Evolutionary conservation across 2,797 vertebrate species (phyloP), one percentile per base, ranked within the genome.

Genomic region (Crocodylus rhombifer): DNA sequence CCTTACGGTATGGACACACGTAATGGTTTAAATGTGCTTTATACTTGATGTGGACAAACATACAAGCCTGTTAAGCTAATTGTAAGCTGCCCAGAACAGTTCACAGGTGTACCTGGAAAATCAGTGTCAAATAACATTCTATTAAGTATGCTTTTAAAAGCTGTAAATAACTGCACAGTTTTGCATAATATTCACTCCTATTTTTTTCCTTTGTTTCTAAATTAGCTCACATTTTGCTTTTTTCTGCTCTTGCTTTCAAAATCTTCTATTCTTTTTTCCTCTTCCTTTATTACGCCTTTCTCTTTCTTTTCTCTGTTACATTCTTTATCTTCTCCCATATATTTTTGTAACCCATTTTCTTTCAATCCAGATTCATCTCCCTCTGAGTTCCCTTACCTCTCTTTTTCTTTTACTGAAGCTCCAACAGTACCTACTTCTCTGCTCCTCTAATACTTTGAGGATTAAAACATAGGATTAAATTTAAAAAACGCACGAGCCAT

Each of bases 101-200:
- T 11, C 42, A 51, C 10, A 51, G 10, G 42, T 51, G 42, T 51
- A 51, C 42, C 42, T 51, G 10, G 42, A 51, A 51, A 51, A 51
- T 51, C 91, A 86, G 89, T 94, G 86, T 95, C 95, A 96, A 96
- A 86, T 91, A 94, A 74, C 90, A 84, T 51, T 51, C 74, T 55
- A 4, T 71, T 71, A 33, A 82, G 91, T 94, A 60, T 63, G 62
- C 89, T 96, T 94, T 95, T 91, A 75, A 92, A 94, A 93, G 93
- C 1, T 1, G 93, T 96, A 96, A 89, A 92, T 89, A 88, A 87
- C 91, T 84, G 21, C 79, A 36, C 51, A 62, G 79, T 92, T 90
- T 95, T 0, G 0, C 95, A 93, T 94, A 81, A 94, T 95, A 91
- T 84, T 92, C 15, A 55, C 95, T 95, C 90, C 86, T 88, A 86